Percentiles rank a stretch among this genome's conserved stretches.
Conservation (phyloP, 2,797 vertebrate genomes). For the Pogoniulus pusillus region DNA sequence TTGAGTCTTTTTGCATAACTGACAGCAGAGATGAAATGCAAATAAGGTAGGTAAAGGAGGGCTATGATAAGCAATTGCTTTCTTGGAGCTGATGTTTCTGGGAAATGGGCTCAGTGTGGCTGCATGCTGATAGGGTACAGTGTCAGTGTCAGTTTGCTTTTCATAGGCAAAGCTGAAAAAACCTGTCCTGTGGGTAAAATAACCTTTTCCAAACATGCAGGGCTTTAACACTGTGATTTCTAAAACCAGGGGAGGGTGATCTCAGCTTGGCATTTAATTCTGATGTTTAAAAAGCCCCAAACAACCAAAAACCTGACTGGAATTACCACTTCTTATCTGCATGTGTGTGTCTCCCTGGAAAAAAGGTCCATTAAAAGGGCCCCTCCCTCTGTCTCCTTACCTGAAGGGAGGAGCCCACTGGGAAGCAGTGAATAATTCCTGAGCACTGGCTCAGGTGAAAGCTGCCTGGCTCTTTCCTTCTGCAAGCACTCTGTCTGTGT, state of each 20-base stretch:
- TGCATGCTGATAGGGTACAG: background rate
- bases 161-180: background rate
- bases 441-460: background rate
- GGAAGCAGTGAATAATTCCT: background rate
- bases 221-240: background rate
- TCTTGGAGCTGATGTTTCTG: slow-evolving; percentile 48
- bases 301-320: background rate
- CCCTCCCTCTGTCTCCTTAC: background rate
- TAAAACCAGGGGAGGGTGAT: background rate
- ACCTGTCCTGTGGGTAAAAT: background rate
- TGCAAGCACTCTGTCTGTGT: background rate
- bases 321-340: slow-evolving; percentile 25
- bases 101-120: background rate
- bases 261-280: background rate
- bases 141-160: background rate
- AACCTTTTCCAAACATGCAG: background rate
- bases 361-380: background rate
- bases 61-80: slow-evolving; percentile 44
- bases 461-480: background rate
- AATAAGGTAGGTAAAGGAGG: slow-evolving; percentile 18
- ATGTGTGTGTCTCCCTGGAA: background rate
- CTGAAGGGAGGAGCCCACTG: slow-evolving; percentile 14
- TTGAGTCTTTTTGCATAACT: slow-evolving; percentile 6
- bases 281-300: background rate
- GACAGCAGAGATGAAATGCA: slow-evolving; percentile 8